A percentile compares a stretch with the other conserved stretches of the same genome.
Evolutionary conservation across 1,140 invertebrate genomes (phyloP).

Genomic region (Psilanteris sp.): DNA sequence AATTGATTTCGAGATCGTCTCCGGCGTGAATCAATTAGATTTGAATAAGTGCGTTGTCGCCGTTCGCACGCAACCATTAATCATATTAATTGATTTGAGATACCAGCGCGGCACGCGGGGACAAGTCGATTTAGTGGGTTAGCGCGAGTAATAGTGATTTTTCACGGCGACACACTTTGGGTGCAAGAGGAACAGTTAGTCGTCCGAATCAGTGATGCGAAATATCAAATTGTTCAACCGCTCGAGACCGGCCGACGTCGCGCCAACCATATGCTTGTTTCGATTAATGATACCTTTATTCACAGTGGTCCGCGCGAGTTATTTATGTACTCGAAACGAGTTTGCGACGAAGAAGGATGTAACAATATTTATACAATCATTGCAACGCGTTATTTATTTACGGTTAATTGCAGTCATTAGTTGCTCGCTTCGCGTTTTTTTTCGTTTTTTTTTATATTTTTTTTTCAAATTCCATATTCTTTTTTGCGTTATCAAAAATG

Average conservation of each 20-base stretch:
- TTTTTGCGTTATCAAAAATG: no score
- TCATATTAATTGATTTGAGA: constrained; percentile 40
- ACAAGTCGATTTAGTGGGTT: constrained; percentile 14
- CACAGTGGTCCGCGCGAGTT: background rate
- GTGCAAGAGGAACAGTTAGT: constrained; percentile 30
- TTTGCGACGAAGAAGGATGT: background rate
- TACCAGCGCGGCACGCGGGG: background rate
- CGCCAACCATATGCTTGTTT: constrained; percentile 16
- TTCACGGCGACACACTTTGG: constrained; percentile 49
- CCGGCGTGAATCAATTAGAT: constrained; percentile 7
- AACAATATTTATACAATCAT: constrained; percentile 6
- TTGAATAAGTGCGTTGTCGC: background rate
- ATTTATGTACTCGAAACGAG: constrained; percentile 11
- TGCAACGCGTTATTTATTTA: background rate
- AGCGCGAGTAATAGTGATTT: constrained; percentile 22
- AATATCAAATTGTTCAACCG: constrained; percentile 64
- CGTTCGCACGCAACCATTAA: constrained; percentile 5
- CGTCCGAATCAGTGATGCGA: constrained; percentile 46
- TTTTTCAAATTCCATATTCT: no score
- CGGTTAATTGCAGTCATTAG: no score
- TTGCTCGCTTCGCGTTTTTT: no score
- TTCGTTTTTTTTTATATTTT: no score
- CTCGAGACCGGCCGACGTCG: constrained; percentile 20
- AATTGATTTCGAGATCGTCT: constrained; percentile 4
- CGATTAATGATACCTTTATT: constrained; percentile 27